Evolutionary conservation across 2,797 vertebrate genomes (phyloP), one percentile per base, ranked within the genome.

Genomic region (Acanthiza pusilla): DNA sequence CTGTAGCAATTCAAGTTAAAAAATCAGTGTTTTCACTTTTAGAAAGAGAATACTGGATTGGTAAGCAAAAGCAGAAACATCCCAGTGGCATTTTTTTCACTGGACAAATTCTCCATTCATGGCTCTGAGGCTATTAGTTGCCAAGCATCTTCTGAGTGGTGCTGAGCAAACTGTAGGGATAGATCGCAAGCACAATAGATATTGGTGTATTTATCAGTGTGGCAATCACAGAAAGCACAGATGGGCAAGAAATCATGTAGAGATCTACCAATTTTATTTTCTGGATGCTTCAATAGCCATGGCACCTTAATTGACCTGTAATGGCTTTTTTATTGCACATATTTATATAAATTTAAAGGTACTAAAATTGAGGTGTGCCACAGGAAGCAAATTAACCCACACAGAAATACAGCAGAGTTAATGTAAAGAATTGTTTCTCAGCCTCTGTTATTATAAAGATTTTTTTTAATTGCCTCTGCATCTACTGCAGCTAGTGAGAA

Each of bases 231-330:
- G 66, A 95, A 91, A 61, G 79, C 70, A 81, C 48, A 91, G 85
- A 91, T 34, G 57, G 88, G 42, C 40, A 71, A 86, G 42, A 91
- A 91, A 73, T 84, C 51, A 53, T 32, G 57, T 70, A 36, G 50
- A 84, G 36, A 62, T 92, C 45, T 40, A 63, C 85, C 47, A 53
- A 0, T 87, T 95, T 62, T 73, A 72, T 94, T 95, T 96, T 85
- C 65, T 91, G 61, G 40, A 85, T 55, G 34, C 36, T 89, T 94
- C 53, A 77, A 72, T 87, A 82, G 61, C 61, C 7, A 9, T 70
- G 85, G 36, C 40, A 75, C 34, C 86, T 93, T 94, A 94, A 94
- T 96, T 95, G 65, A 82, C 58, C 60, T 94, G 18, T 97, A 94
- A 94, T 87, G 60, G 11, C 8, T 5, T 85, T 95, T 94, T 97